A percentile compares a stretch with the other conserved stretches of the same genome.
phyloP scores from a whole-genome alignment of 2,797 vertebrate species.

The Pteronotus mesoamericanus region DNA sequence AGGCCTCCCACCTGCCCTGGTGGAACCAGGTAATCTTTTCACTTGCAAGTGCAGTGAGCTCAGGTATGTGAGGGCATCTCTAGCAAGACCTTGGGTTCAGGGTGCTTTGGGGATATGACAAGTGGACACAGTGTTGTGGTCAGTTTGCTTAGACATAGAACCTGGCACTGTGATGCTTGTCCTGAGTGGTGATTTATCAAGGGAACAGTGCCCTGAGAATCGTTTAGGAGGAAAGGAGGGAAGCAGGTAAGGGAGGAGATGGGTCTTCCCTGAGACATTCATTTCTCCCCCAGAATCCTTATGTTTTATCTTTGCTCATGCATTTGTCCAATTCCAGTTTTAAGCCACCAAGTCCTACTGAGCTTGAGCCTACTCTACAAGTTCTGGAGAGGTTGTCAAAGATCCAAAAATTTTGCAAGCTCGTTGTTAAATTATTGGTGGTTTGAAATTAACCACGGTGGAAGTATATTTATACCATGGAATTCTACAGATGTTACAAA shows the following conservation, averaged over 20 bases:
- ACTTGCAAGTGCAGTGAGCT: background rate
- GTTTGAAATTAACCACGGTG: background rate
- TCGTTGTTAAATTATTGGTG: background rate
- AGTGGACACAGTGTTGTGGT: background rate
- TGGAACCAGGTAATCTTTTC: background rate
- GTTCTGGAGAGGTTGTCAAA: background rate
- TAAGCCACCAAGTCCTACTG: background rate
- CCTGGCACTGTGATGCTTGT: background rate
- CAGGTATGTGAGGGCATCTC: background rate
- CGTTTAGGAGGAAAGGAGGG: background rate
- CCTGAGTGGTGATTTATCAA: background rate
- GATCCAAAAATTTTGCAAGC: background rate
- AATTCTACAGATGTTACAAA: background rate
- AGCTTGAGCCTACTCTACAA: background rate
- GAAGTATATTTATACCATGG: background rate
- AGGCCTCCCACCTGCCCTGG: fast-evolving
- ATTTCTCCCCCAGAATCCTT: background rate
- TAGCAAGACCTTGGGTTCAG: background rate
- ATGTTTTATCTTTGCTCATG: background rate
- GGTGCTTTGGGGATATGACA: background rate
- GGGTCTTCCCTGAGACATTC: background rate
- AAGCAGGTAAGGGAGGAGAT: background rate
- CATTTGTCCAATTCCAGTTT: background rate
- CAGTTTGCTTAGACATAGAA: background rate
- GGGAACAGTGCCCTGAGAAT: background rate